phyloP scores from a whole-genome alignment of 2,797 vertebrate species.

The Characodon lateralis region DNA sequence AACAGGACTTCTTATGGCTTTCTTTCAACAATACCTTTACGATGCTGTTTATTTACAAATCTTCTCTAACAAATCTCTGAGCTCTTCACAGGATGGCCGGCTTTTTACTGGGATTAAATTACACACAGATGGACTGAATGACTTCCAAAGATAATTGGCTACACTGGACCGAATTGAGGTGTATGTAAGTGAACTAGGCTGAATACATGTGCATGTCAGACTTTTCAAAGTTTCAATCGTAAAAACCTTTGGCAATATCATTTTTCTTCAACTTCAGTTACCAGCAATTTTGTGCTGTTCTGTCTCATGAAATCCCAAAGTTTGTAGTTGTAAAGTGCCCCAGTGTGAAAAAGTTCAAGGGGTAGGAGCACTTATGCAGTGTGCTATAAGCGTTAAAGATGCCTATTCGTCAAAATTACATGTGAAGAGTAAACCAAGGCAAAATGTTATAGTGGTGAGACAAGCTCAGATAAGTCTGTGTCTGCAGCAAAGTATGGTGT shows the following conservation, averaged over 20 bases:
- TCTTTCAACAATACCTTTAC: too few relatives aligned
- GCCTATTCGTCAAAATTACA: neutral
- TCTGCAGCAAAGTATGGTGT: constrained; percentile 38
- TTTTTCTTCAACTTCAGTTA: neutral
- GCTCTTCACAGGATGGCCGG: neutral
- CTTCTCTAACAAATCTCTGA: too few relatives aligned
- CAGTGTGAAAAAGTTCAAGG: neutral
- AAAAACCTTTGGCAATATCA: neutral
- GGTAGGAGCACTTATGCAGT: neutral
- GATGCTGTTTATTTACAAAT: too few relatives aligned
- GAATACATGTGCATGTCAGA: neutral
- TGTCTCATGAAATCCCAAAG: neutral
- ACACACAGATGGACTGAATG: neutral
- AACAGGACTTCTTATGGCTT: too few relatives aligned
- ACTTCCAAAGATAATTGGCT: neutral
- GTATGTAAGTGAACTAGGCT: neutral
- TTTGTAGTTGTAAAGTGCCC: neutral
- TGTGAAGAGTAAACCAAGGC: neutral
- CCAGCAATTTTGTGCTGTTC: neutral
- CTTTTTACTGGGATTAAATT: neutral
- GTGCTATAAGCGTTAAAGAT: neutral
- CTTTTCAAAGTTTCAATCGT: neutral
- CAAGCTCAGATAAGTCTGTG: constrained; percentile 4
- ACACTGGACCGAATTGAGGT: neutral
- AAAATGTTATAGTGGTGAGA: neutral